These are phyloP conservation scores for Podiceps cristatus DNA, from an alignment of 2,113 vertebrate species.

Conservation along the genomic window DNA sequence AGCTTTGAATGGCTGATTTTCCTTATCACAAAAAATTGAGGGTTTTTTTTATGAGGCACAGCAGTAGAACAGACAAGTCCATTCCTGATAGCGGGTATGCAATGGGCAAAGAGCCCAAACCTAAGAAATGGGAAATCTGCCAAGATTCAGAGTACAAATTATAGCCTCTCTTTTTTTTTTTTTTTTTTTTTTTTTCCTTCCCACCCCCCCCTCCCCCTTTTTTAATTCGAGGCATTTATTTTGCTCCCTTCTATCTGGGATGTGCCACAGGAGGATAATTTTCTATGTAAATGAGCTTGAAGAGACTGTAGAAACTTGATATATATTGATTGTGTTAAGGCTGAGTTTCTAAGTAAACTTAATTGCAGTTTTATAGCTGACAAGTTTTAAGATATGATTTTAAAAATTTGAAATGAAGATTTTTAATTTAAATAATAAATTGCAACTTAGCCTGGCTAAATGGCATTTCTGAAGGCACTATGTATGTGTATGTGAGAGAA, in stretches of 20 bases:
- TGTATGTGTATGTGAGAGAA: background rate
- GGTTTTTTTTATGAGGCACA: accelerated
- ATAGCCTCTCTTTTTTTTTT: background rate
- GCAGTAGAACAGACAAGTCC: background rate
- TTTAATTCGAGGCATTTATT: background rate
- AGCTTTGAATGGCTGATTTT: background rate
- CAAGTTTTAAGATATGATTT: background rate
- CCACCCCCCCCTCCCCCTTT: no score
- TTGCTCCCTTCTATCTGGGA: background rate
- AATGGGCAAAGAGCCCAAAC: background rate
- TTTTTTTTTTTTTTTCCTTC: no score
- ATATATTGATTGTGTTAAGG: background rate
- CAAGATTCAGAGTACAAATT: background rate
- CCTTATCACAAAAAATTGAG: background rate
- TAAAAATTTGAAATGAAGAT: background rate
- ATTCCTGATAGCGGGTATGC: background rate
- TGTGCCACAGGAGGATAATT: background rate
- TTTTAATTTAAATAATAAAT: background rate
- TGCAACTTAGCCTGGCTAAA: background rate
- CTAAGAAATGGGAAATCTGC: background rate
- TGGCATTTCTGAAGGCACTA: background rate
- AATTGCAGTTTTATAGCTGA: background rate
- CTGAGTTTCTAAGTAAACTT: background rate
- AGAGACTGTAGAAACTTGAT: background rate
- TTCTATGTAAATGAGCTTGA: background rate